phyloP scores from a whole-genome alignment of 2,113 vertebrate genomes.

The Entosphenus tridentatus region DNA sequence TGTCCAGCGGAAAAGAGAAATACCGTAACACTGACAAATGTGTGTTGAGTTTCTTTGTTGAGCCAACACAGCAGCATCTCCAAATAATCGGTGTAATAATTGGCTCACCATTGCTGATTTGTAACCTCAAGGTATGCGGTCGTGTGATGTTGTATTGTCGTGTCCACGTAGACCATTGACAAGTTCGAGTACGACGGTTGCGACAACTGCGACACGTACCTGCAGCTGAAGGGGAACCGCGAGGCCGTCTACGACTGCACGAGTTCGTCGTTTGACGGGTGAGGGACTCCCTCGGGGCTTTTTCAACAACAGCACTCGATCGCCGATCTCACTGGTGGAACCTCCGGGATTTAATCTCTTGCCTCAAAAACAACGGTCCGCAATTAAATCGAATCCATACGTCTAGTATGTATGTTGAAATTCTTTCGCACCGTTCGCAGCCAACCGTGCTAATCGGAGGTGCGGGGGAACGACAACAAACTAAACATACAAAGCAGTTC shows the following conservation, averaged over 20 bases:
- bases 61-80: neutral
- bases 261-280: conserved; percentile 96
- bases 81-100: neutral
- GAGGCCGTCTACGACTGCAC: conserved; percentile 99
- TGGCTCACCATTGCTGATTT: neutral
- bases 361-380: too few relatives aligned
- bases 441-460: too few relatives aligned
- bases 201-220: conserved; percentile 80
- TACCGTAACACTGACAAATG: neutral
- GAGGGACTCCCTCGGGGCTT: conserved; percentile 10
- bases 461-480: too few relatives aligned
- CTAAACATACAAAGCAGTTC: too few relatives aligned
- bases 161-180: conserved; percentile 57
- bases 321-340: too few relatives aligned
- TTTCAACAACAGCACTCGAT: too few relatives aligned
- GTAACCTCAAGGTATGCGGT: conserved; percentile 1
- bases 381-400: too few relatives aligned
- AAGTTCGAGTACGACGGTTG: conserved; percentile 96
- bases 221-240: conserved; percentile 95
- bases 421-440: too few relatives aligned
- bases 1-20: neutral
- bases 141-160: neutral
- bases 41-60: neutral
- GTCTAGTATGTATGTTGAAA: too few relatives aligned
- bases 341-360: too few relatives aligned